phyloP scores from a whole-genome alignment of 2,888 invertebrate species.

The Parascotia fuliginaria region DNA sequence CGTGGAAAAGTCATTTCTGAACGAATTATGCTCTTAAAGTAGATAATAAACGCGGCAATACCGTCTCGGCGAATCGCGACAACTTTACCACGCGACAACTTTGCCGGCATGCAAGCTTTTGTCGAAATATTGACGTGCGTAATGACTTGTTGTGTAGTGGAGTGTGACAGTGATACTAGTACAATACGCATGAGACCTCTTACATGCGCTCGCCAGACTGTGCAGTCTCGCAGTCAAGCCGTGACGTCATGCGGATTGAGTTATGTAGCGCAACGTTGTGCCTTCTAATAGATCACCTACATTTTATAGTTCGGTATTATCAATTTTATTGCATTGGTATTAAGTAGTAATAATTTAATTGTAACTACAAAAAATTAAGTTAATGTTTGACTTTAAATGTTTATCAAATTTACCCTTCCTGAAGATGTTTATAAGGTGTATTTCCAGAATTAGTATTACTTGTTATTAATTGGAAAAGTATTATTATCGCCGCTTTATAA shows the following conservation, averaged over 20 bases:
- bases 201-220: background rate
- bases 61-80: conserved; percentile 24
- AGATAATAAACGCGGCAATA: conserved; percentile 44
- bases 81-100: conserved; percentile 15
- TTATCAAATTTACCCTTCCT: too few species aligned
- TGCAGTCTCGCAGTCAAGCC: background rate
- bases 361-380: too few species aligned
- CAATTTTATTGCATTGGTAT: background rate
- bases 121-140: conserved; percentile 25
- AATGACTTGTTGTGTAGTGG: conserved; percentile 26
- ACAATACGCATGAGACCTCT: conserved; percentile 12
- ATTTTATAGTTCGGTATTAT: background rate
- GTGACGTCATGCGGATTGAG: background rate
- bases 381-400: too few species aligned
- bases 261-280: background rate
- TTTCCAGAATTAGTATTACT: too few species aligned
- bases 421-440: too few species aligned
- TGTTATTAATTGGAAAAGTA: too few species aligned
- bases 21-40: conserved; percentile 47
- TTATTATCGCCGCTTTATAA: too few species aligned
- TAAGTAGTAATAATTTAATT: background rate
- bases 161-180: conserved; percentile 13
- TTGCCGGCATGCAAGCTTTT: conserved; percentile 9
- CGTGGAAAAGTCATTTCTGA: conserved; percentile 41
- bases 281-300: background rate